Conservation (phyloP, 2,888 invertebrate genomes). For the Orchesella flavescens region DNA sequence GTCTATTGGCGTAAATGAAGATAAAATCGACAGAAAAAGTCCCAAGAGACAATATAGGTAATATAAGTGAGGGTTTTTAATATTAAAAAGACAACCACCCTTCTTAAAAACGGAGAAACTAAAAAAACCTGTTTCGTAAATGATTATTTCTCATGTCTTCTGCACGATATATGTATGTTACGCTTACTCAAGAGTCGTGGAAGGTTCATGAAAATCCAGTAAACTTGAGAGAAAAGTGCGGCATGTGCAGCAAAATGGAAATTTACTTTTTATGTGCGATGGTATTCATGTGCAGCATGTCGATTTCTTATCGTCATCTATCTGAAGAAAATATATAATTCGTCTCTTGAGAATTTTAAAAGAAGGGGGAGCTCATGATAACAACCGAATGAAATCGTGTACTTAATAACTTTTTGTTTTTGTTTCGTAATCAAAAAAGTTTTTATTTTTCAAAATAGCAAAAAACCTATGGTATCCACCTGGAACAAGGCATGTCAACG, state of each 20-base stretch:
- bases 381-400: neutral
- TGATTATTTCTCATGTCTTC: too few species aligned
- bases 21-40: conserved; percentile 58
- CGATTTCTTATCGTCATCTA: conserved; percentile 26
- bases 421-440: too few species aligned
- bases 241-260: conserved; percentile 59
- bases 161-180: too few species aligned
- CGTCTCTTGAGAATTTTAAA: conserved; percentile 48
- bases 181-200: too few species aligned
- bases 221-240: neutral
- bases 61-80: too few species aligned
- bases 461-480: neutral
- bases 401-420: too few species aligned
- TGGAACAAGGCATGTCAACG: too few species aligned
- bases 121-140: too few species aligned
- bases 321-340: conserved; percentile 43
- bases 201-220: neutral
- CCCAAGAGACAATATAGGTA: conserved; percentile 27
- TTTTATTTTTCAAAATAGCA: neutral
- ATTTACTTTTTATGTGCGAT: conserved; percentile 37
- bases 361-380: neutral
- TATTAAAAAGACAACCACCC: too few species aligned
- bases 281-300: neutral
- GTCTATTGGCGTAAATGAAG: conserved; percentile 60
- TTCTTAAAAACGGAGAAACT: too few species aligned